Evolutionary conservation across 2,888 invertebrate species (phyloP), one percentile per base, ranked within the genome.

Genomic region (Germaria angustata): DNA sequence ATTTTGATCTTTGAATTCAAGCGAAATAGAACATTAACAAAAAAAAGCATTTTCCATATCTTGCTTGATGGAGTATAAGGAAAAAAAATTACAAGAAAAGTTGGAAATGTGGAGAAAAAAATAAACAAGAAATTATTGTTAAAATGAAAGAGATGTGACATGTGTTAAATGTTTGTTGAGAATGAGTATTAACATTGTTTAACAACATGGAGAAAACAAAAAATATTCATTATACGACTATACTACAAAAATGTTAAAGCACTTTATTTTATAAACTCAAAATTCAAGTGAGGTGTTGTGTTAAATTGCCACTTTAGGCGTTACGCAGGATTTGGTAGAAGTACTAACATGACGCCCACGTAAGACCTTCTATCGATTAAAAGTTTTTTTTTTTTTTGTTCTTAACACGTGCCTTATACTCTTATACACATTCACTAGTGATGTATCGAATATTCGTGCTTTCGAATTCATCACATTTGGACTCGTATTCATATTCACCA

Each of bases 131-230:
- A 49, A 68, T 78, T 81, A 55, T 73, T 81, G 68, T 73, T 72
- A 68, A 61, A 81, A 77, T 77, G 77, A 73, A 77, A 81, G 44
- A 77, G 44, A 77, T 77, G 81, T 77, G 81, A 78, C 81, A 81
- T 71, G 68, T 81, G 77, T 80, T 72, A 59, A 76, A 59, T 76
- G 51, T 51, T 41, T 76, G 68, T 76, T 53, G 15, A 51, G 32
- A 39, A 68, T 34, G 59, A 39, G 51, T 51, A 68, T 59, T 59
- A 49, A 76, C 59, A 68, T 59, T 69, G 28, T 66, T 66, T 17
- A 51, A 61, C 44, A 63, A 73, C 11, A 68, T 36, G 13, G 22
- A n/a, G 28, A 41, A 15, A 8, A 39, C 7, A 44, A 28, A 2
- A 13, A 22, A 8, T 13, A n/a, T 36, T 5, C 6, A 1, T 36